phyloP scores from a whole-genome alignment of 2,888 invertebrate species.

The Lapara coniferarum region DNA sequence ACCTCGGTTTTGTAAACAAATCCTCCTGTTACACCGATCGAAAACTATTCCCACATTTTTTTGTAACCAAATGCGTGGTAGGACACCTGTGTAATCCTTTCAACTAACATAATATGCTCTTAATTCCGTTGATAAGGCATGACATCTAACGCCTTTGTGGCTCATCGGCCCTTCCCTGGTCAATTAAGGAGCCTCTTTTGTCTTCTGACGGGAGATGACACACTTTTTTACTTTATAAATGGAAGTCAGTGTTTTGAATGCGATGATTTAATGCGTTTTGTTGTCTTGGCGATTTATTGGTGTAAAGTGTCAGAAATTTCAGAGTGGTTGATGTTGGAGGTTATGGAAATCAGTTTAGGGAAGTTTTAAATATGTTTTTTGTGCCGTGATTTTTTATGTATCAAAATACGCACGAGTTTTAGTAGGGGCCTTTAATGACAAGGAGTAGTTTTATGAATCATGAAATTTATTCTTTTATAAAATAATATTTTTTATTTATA shows the following conservation, averaged over 20 bases:
- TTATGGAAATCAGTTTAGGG: conserved; percentile 20
- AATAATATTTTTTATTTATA: no score
- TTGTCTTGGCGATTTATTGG: conserved; percentile 75
- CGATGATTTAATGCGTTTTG: conserved; percentile 74
- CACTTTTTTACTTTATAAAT: conserved; percentile 62
- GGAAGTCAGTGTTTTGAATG: conserved; percentile 75
- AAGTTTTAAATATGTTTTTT: neutral
- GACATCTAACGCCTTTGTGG: conserved; percentile 79
- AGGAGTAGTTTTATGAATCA: neutral
- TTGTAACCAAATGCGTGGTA: conserved; percentile 48
- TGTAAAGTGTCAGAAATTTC: conserved; percentile 54
- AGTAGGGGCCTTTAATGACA: neutral
- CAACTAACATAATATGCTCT: conserved; percentile 78
- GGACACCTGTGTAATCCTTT: conserved; percentile 83
- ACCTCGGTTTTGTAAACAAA: conserved; percentile 43
- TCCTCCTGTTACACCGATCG: conserved; percentile 42
- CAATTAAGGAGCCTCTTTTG: conserved; percentile 75
- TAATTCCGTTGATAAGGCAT: conserved; percentile 81
- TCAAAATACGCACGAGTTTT: neutral
- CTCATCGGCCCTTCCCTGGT: conserved; percentile 63
- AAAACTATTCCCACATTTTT: conserved; percentile 45
- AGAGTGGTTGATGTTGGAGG: conserved; percentile 41
- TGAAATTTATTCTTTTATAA: no score
- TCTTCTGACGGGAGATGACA: conserved; percentile 76
- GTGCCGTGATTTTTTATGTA: conserved; percentile 1